Percentiles rank a stretch among this genome's conserved stretches.
Conservation (phyloP, 2,888 invertebrate species). For the Drosophila emarginata region DNA sequence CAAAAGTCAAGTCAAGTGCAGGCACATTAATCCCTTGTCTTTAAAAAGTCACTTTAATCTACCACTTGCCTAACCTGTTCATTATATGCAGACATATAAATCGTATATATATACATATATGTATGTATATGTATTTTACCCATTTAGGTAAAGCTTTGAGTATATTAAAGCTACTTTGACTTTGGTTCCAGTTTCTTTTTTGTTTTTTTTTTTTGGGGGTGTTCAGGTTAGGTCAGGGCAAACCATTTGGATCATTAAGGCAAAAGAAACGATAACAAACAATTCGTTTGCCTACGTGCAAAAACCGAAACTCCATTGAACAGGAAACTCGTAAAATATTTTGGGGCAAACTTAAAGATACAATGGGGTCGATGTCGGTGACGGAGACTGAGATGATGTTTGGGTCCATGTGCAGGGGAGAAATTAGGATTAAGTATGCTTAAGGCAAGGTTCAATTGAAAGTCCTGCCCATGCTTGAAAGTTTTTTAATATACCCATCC, state of each 20-base stretch:
- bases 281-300: slow-evolving; percentile 44
- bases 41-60: slow-evolving; percentile 2
- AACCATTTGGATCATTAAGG: slow-evolving; percentile 6
- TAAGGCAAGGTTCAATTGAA: slow-evolving; percentile 24
- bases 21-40: slow-evolving; percentile 3
- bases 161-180: not conserved
- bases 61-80: slow-evolving; percentile 5
- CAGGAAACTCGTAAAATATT: slow-evolving; percentile 69
- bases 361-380: slow-evolving; percentile 24
- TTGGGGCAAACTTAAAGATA: slow-evolving; percentile 40
- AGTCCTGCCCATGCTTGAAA: slow-evolving; percentile 19
- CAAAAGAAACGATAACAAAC: not conserved
- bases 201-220: too few relatives aligned
- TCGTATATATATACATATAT: not conserved
- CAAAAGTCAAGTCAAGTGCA: slow-evolving; percentile 17
- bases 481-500: slow-evolving; percentile 2
- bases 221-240: not conserved
- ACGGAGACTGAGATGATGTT: not conserved
- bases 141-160: slow-evolving; percentile 36
- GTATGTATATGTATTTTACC: slow-evolving; percentile 38
- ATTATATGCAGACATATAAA: not conserved
- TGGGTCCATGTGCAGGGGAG: not conserved
- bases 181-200: not conserved
- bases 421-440: slow-evolving; percentile 46
- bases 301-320: slow-evolving; percentile 59